Base-by-base conservation (phyloP, 92 coral and sea anemone species). In the Epizoanthus illoricatus region DNA sequence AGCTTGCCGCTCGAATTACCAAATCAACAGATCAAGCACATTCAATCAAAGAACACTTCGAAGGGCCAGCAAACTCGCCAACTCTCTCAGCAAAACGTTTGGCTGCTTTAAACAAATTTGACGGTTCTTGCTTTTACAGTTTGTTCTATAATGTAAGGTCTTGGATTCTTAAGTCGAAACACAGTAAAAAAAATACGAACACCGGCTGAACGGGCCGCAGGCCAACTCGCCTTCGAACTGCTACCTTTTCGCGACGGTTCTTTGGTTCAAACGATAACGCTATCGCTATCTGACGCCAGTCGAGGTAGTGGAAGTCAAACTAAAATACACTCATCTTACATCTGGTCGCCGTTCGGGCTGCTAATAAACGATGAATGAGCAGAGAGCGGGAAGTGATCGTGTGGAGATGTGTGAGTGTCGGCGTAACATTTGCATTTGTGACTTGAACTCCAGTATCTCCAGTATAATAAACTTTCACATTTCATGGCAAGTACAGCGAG, bases 381-480 rank as follows among this genome's bases (percentile, higher is more conserved):
- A 76, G 80, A 63, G 78, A 66, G 78, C 68, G 67, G 62, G 65
- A 66, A 72, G 76, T 84, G 55, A 88, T 74, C 80, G 86, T 76
- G 86, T 65, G n/a, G n/a, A n/a, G n/a, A n/a, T 85, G 86, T 76
- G 86, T 65, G 84, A 79, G 85, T 69, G 66, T 68, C 67, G 73
- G 79, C 74, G 73, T 68, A 72, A 61, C 84, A 78, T 78, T 78
- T 63, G 82, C 82, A 78, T 45, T 78, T 64, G 82, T 17, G 56
- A 78, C 60, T 64, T 45, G n/a, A 78, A 64, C 72, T 78, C 39
- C 41, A 40, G 19, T 45, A 43, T 45, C 71, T n/a, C n/a, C n/a
- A n/a, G n/a, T n/a, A n/a, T n/a, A n/a, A 66, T 18, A 41, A 43
- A 58, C 82, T 45, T 78, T 63, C 60, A 24, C 52, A 21, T 78